Base-by-base conservation (phyloP, 2,888 invertebrate genomes). In the Monopis laevigella region DNA sequence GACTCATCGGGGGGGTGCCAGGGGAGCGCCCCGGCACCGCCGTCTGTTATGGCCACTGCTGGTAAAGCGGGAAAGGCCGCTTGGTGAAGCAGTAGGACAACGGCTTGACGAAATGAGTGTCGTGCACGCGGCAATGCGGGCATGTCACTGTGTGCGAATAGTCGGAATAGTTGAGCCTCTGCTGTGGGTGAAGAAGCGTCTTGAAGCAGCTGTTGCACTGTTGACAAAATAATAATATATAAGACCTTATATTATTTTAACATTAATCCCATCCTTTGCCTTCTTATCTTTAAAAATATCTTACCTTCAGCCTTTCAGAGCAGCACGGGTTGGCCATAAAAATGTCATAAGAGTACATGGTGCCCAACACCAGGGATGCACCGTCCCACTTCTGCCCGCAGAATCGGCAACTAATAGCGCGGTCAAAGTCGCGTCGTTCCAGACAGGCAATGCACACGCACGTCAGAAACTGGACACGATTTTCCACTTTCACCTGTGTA, bases 261-360 rank as follows among this genome's bases (percentile, higher is more conserved):
- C 6, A 24, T 7, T 24, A 24, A 24, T 7, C 24, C 5, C 24
- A 24, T n/a, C n/a, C n/a, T n/a, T n/a, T n/a, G n/a, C n/a, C n/a
- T n/a, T n/a, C n/a, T n/a, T n/a, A n/a, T n/a, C n/a, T 3, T 29
- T 4, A 29, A 30, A 8, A 11, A 13, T 16, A 2, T 11, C 19
- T 12, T 40, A 95, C 94, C 88, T 92, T 93, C 55, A 96, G 85
- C 55, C 97, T 86, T 62, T 95, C 94, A 61, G 90, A 86, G 81
- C 98, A 98, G 74, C 98, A 98, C 12, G 96, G 96, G 80, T 92
- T 93, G 46, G 97, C 96, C 65, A 98, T 98, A 70, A 98, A 97
- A 55, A 98, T 94, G 75, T 98, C 98, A 64, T 96, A 98, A 45
- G 96, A 93, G 82, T 98, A 98, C 94, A 98, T 96, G 49, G 97